These are phyloP conservation scores for Phortica okadai DNA, from an alignment of 2,888 invertebrate species.

Conservation along the genomic window DNA sequence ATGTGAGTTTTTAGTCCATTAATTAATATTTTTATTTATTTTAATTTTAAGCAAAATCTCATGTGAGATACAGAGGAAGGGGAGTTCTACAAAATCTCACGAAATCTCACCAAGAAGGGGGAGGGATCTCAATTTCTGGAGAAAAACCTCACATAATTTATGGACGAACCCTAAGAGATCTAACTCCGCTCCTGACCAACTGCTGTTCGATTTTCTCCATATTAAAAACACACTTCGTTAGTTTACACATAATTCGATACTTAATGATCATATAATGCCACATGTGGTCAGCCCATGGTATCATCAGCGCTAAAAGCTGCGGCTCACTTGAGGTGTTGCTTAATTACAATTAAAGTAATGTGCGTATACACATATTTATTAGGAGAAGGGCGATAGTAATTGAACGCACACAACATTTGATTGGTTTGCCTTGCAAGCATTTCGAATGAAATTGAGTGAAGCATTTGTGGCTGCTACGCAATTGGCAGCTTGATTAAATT, in stretches of 20 bases:
- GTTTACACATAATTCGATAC: neutral
- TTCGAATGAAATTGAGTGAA: no score
- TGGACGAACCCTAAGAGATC: neutral
- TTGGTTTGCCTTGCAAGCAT: no score
- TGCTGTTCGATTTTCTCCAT: neutral
- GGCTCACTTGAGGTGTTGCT: neutral
- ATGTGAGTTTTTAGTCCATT: no score
- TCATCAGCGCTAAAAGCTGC: neutral
- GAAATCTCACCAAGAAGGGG: no score
- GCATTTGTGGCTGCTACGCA: no score
- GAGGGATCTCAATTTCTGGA: no score
- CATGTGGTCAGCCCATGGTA: neutral
- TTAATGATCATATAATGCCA: neutral
- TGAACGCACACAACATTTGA: neutral
- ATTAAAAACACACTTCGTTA: neutral
- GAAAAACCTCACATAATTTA: no score
- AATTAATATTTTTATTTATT: no score
- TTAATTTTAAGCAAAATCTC: no score
- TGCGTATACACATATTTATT: neutral
- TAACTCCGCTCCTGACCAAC: neutral
- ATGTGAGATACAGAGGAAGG: no score
- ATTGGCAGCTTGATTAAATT: no score
- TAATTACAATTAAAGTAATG: slow-evolving; percentile 4
- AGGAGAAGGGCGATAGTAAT: neutral
- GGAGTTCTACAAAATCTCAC: no score